Conservation (phyloP, 2,888 invertebrate species). For the Eurytoma adleriae region DNA sequence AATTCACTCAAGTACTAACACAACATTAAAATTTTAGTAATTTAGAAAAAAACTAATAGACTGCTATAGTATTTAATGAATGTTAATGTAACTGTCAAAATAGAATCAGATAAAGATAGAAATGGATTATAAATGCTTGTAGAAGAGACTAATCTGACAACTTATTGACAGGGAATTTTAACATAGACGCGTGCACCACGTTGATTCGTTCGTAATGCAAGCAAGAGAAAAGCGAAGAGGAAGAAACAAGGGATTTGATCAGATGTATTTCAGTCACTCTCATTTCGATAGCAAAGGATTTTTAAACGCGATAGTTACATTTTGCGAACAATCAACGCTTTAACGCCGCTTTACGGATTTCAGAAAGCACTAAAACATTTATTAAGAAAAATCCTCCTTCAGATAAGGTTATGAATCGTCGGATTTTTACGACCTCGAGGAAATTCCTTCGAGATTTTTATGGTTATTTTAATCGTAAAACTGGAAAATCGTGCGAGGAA, state of each 20-base stretch:
- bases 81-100: too few relatives aligned
- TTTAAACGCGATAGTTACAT: too few relatives aligned
- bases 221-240: not conserved
- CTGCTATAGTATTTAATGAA: too few relatives aligned
- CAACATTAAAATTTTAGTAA: too few relatives aligned
- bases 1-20: too few relatives aligned
- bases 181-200: constrained; percentile 10
- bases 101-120: too few relatives aligned
- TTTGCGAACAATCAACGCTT: too few relatives aligned
- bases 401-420: constrained; percentile 4
- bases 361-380: constrained; percentile 28
- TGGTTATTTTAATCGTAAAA: constrained; percentile 19
- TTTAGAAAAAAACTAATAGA: too few relatives aligned
- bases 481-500: not conserved
- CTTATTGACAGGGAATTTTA: constrained; percentile 32
- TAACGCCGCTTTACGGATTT: not conserved
- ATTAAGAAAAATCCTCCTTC: constrained; percentile 26
- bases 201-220: not conserved
- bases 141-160: constrained; percentile 19
- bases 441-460: constrained; percentile 9
- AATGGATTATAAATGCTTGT: too few relatives aligned
- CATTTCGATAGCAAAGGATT: not conserved
- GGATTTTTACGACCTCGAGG: constrained; percentile 17
- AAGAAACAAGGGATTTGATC: constrained; percentile 19
- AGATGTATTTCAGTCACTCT: not conserved